Percentiles rank a stretch among this genome's conserved stretches.
Conservation (phyloP, 2,888 invertebrate genomes). For the Tetropium fuscum region DNA sequence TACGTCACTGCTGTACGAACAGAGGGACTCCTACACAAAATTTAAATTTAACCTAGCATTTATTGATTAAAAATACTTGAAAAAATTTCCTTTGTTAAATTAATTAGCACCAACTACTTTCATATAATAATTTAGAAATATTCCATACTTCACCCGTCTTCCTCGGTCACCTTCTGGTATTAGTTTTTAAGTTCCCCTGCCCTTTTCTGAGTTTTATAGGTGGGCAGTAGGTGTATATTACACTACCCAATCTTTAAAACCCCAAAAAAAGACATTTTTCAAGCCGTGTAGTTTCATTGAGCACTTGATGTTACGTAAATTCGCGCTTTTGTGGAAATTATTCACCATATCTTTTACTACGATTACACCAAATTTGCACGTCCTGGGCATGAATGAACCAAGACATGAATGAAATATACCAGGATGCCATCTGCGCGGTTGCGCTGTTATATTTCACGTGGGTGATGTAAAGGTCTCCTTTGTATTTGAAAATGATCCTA, state of each 20-base stretch:
- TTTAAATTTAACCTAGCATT: conserved; percentile 27
- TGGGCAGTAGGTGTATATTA: conserved; percentile 38
- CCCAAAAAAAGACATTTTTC: conserved; percentile 33
- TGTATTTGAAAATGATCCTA: too few relatives aligned
- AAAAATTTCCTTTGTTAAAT: neutral
- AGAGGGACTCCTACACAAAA: conserved; percentile 30
- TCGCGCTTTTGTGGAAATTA: neutral
- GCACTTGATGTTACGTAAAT: neutral
- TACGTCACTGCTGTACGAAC: conserved; percentile 15
- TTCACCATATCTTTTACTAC: conserved; percentile 11
- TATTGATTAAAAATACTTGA: conserved; percentile 24
- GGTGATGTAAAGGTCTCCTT: too few relatives aligned
- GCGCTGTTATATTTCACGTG: too few relatives aligned
- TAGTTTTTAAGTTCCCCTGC: neutral
- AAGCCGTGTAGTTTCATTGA: neutral
- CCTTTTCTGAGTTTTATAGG: conserved; percentile 44
- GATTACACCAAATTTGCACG: conserved; percentile 17
- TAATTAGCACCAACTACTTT: too few relatives aligned
- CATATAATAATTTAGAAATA: neutral
- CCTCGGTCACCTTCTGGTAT: neutral
- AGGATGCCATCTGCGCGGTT: conserved; percentile 19
- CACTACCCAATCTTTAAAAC: conserved; percentile 45
- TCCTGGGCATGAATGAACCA: conserved; percentile 16
- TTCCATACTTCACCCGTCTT: neutral
- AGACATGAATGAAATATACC: conserved; percentile 19